These are phyloP conservation scores for Drosophila lacertosa DNA, from an alignment of 1,140 invertebrate genomes.

Conservation along the genomic window DNA sequence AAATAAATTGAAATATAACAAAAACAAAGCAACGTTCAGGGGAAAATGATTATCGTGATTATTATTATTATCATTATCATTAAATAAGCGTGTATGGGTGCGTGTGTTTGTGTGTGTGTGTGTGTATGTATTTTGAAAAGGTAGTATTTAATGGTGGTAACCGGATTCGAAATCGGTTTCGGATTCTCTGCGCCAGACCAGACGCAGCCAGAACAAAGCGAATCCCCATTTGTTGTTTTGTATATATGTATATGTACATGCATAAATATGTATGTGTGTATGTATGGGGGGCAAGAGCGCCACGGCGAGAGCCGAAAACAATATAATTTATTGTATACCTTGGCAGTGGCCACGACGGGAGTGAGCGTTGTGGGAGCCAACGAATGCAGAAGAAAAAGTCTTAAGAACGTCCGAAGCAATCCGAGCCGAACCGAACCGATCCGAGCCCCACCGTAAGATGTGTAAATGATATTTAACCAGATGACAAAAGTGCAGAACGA, in stretches of 20 bases:
- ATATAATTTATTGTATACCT: constrained; percentile 71
- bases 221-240: constrained; percentile 29
- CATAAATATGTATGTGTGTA: too few relatives aligned
- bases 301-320: constrained; percentile 53
- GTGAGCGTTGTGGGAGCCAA: constrained; percentile 4
- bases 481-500: constrained; percentile 33
- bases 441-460: too few relatives aligned
- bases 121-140: constrained; percentile 10
- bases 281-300: constrained; percentile 2
- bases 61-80: constrained; percentile 34
- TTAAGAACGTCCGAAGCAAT: constrained; percentile 14
- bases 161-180: constrained; percentile 48
- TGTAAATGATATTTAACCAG: constrained; percentile 39
- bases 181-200: constrained; percentile 24
- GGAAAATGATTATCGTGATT: constrained; percentile 40
- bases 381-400: background rate
- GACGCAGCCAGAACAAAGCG: constrained; percentile 38
- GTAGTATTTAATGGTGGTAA: constrained; percentile 45
- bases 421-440: background rate
- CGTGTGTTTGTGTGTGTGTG: background rate
- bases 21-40: constrained; percentile 23
- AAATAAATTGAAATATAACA: background rate
- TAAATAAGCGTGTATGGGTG: background rate
- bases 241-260: too few relatives aligned
- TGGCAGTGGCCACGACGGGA: constrained; percentile 27